phyloP scores from a whole-genome alignment of 2,113 vertebrate species.

The Riparia riparia region DNA sequence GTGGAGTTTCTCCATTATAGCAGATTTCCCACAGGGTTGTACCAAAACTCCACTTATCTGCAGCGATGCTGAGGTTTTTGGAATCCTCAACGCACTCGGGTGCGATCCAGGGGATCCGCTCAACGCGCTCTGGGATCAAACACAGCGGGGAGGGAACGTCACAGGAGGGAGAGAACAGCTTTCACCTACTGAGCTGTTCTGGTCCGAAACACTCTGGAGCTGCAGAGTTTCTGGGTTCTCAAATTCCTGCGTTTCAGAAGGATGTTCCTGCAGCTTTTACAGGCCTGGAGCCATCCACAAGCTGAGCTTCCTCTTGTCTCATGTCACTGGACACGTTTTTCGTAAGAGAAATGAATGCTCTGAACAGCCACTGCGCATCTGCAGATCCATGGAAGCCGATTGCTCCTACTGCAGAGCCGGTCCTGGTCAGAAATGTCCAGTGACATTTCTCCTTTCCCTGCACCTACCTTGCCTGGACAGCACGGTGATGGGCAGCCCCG shows the following conservation, averaged over 20 bases:
- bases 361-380: background rate
- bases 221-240: background rate
- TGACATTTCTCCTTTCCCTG: background rate
- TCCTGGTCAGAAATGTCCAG: background rate
- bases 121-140: slow-evolving; percentile 85
- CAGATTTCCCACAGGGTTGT: slow-evolving; percentile 99
- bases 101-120: slow-evolving; percentile 95
- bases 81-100: slow-evolving; percentile 90
- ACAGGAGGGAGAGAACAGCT: background rate
- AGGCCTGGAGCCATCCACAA: background rate
- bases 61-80: slow-evolving; percentile 86
- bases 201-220: background rate
- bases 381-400: background rate
- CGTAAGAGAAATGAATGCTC: background rate
- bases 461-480: slow-evolving; percentile 88
- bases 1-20: slow-evolving; percentile 92
- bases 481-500: slow-evolving; percentile 93
- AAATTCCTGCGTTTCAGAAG: background rate
- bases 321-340: background rate
- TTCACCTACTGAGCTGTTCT: background rate
- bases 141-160: background rate
- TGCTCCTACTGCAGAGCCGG: background rate
- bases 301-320: background rate
- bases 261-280: background rate
- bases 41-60: slow-evolving; percentile 98